Base-by-base conservation (phyloP, 2,797 vertebrate species). In the Acanthopagrus latus region DNA sequence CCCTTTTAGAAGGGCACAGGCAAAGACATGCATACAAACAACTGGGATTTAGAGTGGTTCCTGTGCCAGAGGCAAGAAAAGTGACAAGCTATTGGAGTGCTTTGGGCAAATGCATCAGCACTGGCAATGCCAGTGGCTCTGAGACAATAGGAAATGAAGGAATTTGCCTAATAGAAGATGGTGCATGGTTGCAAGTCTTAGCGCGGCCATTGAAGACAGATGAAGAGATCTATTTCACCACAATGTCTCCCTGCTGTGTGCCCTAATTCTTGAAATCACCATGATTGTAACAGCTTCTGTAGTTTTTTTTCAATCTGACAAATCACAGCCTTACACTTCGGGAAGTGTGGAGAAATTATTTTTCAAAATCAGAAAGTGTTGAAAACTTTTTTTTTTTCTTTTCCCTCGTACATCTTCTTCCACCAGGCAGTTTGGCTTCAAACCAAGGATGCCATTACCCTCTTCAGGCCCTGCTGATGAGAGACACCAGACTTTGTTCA, bases 11-110 rank as follows among this genome's bases (percentile, higher is more conserved):
- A 84, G 88, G 85, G 89, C 87, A 84, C 86, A 65, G 86, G 86
- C 75, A 47, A 88, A 86, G 83, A 88, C 91, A 88, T 90, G 91
- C 93, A 94, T 92, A 90, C 92, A 94, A 94, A 94, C 92, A 94
- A 91, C 91, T 92, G 93, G 91, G 92, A 94, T 91, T 92, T 91
- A 87, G 88, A 91, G 89, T 80, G 81, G 87, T 89, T 91, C 71
- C 77, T 83, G 82, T 88, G 90, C 92, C 92, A 85, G 88, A 88
- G 90, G 93, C 89, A 87, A 91, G 76, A 86, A 89, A 92, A 92
- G 90, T 90, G 91, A 93, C 92, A 91, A 85, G 84, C 86, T 67
- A 83, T 81, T 86, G 78, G 85, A 92, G 86, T 76, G 91, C 92
- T 92, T 82, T 84, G 86, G 91, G 93, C 91, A 75, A 89, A 91